A percentile compares a stretch with the other conserved stretches of the same genome.
These are phyloP conservation scores for Lipophrys pholis DNA, from an alignment of 2,113 vertebrate genomes.

Conservation along the genomic window DNA sequence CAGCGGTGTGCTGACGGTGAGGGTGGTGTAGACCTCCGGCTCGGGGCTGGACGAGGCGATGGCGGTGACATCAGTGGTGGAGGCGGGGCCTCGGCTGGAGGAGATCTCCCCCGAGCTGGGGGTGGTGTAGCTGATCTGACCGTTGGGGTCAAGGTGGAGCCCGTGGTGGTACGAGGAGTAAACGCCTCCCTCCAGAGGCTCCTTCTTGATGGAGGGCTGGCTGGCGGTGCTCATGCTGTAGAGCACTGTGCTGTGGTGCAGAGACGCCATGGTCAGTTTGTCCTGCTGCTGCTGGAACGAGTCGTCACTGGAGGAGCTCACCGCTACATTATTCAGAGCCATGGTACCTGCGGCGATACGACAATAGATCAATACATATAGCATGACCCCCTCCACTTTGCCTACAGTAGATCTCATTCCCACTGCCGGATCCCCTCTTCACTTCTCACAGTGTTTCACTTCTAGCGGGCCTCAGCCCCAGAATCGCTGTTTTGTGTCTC, in stretches of 20 bases:
- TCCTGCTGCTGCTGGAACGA: conserved; percentile 79
- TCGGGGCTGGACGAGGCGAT: conserved; percentile 88
- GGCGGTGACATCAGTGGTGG: conserved; percentile 79
- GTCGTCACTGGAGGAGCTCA: conserved; percentile 80
- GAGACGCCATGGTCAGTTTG: conserved; percentile 82
- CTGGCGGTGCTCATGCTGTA: conserved; percentile 90
- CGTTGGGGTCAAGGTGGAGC: conserved; percentile 90
- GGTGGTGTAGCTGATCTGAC: conserved; percentile 87
- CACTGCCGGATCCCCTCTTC: conserved; percentile 10
- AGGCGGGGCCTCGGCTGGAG: conserved; percentile 81
- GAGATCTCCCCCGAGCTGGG: conserved; percentile 78
- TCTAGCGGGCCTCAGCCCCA: conserved; percentile 36
- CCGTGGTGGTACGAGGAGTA: conserved; percentile 90
- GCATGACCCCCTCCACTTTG: conserved; percentile 4
- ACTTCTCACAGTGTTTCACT: conserved; percentile 30
- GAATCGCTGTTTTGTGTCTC: conserved; percentile 62
- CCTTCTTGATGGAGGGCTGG: conserved; percentile 92
- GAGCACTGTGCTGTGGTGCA: conserved; percentile 90
- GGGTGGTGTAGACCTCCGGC: conserved; percentile 86
- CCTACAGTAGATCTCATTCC: conserved; percentile 19
- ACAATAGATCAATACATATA: conserved; percentile 47
- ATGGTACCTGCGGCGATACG: conserved; percentile 84
- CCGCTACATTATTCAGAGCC: conserved; percentile 88
- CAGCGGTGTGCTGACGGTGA: conserved; percentile 76
- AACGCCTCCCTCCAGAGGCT: conserved; percentile 86